Percentiles rank a stretch among this genome's conserved stretches.
phyloP scores from a whole-genome alignment of 2,797 vertebrate genomes.

The Galago senegalensis region DNA sequence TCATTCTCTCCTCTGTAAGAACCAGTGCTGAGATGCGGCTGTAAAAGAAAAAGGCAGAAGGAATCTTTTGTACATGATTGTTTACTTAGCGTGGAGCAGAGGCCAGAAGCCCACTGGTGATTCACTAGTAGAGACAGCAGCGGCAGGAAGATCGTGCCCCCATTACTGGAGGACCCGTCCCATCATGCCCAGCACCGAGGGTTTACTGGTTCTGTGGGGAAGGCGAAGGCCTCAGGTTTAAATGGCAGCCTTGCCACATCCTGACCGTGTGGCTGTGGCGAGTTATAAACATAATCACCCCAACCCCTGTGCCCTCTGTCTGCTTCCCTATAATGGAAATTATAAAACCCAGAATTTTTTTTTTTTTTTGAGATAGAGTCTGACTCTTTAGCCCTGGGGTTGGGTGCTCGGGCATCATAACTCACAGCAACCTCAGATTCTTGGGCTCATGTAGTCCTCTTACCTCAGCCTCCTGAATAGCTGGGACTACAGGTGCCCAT shows the following conservation, averaged over 20 bases:
- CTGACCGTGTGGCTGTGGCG: fast-evolving
- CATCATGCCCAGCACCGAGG: fast-evolving
- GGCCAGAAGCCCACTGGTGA: background rate
- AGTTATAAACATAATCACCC: too few relatives aligned
- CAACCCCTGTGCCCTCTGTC: background rate
- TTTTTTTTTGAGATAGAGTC: too few relatives aligned
- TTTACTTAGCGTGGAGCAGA: background rate
- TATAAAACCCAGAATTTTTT: too few relatives aligned
- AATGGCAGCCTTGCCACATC: background rate
- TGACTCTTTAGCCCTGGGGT: too few relatives aligned
- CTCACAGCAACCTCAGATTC: too few relatives aligned
- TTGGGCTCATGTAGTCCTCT: too few relatives aligned
- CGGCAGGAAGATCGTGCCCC: fast-evolving
- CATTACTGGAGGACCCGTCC: background rate
- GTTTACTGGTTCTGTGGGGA: background rate
- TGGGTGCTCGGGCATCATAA: too few relatives aligned
- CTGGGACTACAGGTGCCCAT: too few relatives aligned
- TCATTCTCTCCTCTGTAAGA: background rate
- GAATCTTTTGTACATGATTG: fast-evolving
- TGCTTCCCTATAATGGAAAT: background rate
- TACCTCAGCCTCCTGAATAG: too few relatives aligned
- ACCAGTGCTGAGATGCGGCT: background rate
- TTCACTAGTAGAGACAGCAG: background rate
- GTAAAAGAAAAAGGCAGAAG: too few relatives aligned
- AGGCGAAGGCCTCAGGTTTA: background rate